phyloP scores from a whole-genome alignment of 2,888 invertebrate genomes.

The Hyposoter dolosus region DNA sequence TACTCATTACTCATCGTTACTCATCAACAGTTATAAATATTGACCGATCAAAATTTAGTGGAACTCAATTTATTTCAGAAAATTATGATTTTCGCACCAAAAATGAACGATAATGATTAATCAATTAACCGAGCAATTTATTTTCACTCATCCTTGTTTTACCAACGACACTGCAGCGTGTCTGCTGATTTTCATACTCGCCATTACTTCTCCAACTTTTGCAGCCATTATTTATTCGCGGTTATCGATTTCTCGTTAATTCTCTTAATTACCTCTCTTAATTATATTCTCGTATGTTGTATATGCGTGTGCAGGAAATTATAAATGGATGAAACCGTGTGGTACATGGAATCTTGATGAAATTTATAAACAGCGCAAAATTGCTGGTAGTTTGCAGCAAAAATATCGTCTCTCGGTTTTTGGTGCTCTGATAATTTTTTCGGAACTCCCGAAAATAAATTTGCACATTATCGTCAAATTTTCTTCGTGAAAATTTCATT shows the following conservation, averaged over 20 bases:
- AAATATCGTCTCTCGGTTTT: neutral
- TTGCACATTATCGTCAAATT: neutral
- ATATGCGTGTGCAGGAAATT: slow-evolving; percentile 31
- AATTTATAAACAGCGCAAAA: slow-evolving; percentile 19
- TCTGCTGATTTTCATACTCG: neutral
- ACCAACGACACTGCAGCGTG: neutral
- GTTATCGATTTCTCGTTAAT: slow-evolving; percentile 36
- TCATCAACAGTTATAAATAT: neutral
- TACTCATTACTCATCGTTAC: too few species aligned
- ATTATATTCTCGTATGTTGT: neutral
- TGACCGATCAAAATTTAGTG: neutral
- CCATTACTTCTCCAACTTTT: slow-evolving; percentile 35
- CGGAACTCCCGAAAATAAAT: neutral
- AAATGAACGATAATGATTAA: neutral
- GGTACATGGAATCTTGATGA: slow-evolving; percentile 40
- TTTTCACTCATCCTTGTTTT: neutral
- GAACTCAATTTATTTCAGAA: neutral
- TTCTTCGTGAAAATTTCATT: too few species aligned
- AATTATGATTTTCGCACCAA: neutral
- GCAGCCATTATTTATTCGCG: neutral
- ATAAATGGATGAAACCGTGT: slow-evolving; percentile 36
- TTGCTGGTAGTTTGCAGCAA: neutral
- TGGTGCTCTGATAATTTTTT: neutral
- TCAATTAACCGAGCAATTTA: neutral
- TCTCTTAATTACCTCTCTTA: slow-evolving; percentile 20